phyloP scores from a whole-genome alignment of 2,797 vertebrate genomes.

The Sebastes aleutianus region DNA sequence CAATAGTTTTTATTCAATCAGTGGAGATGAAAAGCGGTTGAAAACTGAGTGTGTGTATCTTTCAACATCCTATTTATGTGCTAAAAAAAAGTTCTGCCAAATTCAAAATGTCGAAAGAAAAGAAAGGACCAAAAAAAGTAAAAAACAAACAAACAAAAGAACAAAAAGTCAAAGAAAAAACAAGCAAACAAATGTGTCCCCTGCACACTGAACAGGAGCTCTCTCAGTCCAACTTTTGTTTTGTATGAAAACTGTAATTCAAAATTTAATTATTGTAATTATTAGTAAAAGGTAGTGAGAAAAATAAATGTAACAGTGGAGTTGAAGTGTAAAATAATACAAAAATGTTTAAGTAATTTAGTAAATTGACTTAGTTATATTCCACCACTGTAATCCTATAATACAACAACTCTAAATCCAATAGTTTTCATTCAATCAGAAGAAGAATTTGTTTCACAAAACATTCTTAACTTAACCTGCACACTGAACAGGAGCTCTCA shows the following conservation, averaged over 20 bases:
- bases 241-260: too few species aligned
- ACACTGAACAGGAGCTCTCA: background rate
- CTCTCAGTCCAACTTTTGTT: too few species aligned
- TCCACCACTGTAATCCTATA: background rate
- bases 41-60: background rate
- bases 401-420: background rate
- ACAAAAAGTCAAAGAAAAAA: too few species aligned
- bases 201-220: too few species aligned
- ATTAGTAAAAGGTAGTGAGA: background rate
- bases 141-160: too few species aligned
- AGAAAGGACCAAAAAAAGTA: too few species aligned
- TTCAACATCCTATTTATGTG: background rate
- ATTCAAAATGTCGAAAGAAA: too few species aligned
- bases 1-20: too few species aligned
- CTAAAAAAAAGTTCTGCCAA: too few species aligned
- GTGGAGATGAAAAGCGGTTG: too few species aligned
- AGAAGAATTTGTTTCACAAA: background rate
- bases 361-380: background rate
- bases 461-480: background rate
- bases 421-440: background rate
- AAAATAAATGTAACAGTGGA: background rate
- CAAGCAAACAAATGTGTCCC: too few species aligned
- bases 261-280: background rate
- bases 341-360: background rate
- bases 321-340: background rate